Evolutionary conservation across 2,113 vertebrate species (phyloP).

Genomic region (Caranx ignobilis): DNA sequence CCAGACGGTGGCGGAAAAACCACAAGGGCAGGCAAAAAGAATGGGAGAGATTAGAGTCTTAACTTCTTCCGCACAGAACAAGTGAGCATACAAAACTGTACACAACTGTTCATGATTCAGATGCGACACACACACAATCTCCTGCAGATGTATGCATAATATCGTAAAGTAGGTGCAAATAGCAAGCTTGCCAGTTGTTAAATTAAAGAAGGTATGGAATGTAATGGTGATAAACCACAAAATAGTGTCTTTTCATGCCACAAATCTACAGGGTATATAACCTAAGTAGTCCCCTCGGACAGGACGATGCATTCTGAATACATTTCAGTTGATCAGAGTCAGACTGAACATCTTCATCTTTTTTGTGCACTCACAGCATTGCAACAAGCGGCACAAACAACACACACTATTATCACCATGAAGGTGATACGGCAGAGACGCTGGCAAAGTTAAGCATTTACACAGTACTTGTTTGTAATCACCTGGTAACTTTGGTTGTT

Average conservation of each 20-base stretch:
- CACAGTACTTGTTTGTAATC: not conserved
- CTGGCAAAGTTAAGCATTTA: not conserved
- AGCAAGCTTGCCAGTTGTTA: not conserved
- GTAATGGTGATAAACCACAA: conserved; percentile 13
- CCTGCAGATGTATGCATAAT: conserved; percentile 9
- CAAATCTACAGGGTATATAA: conserved; percentile 36
- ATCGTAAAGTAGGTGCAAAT: not conserved
- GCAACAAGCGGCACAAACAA: too few species aligned
- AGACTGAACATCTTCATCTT: not conserved
- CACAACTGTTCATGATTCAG: not conserved
- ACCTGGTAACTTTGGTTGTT: not conserved
- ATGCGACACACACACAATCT: not conserved
- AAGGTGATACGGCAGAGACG: too few species aligned
- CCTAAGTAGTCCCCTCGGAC: conserved; percentile 27
- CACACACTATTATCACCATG: too few species aligned
- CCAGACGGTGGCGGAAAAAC: conserved; percentile 58
- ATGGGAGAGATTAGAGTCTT: conserved; percentile 36
- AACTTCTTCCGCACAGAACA: conserved; percentile 39
- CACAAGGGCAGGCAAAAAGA: conserved; percentile 59
- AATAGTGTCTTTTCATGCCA: conserved; percentile 22
- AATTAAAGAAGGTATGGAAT: conserved; percentile 18
- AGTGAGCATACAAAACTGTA: not conserved
- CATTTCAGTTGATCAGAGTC: not conserved
- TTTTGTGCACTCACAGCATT: too few species aligned
- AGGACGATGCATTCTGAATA: conserved; percentile 32